These are phyloP conservation scores for Eilema sororculum DNA, from an alignment of 2,888 invertebrate species.

Conservation along the genomic window DNA sequence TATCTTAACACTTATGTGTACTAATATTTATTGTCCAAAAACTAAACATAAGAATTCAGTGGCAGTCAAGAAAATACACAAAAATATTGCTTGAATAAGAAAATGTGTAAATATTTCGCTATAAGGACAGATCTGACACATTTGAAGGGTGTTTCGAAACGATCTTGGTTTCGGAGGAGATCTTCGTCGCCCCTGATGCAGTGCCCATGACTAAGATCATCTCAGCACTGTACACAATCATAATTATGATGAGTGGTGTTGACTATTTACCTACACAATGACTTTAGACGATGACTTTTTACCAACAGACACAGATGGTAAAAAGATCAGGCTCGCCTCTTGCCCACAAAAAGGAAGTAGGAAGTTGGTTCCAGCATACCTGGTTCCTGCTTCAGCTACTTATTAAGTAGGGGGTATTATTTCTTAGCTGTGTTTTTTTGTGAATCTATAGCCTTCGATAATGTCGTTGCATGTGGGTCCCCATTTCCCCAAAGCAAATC, in stretches of 20 bases:
- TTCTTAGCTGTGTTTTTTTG: too few species aligned
- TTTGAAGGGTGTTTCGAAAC: not conserved
- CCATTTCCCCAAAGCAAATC: too few species aligned
- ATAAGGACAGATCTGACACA: too few species aligned
- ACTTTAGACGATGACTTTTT: not conserved
- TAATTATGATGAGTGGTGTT: too few species aligned
- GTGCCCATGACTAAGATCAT: too few species aligned
- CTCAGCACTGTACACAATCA: not conserved
- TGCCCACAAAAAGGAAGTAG: too few species aligned
- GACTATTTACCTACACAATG: too few species aligned
- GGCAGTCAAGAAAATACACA: conserved; percentile 11
- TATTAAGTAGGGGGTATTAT: too few species aligned
- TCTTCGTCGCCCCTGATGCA: not conserved
- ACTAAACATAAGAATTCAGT: conserved; percentile 13
- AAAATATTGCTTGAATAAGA: not conserved
- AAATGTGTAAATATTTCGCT: conserved; percentile 7
- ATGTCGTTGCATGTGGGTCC: too few species aligned
- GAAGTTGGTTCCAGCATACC: too few species aligned
- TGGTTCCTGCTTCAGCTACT: too few species aligned
- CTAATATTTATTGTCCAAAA: conserved; percentile 29
- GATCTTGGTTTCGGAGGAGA: not conserved
- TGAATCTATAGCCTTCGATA: too few species aligned
- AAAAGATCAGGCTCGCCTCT: not conserved
- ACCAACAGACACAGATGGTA: not conserved
- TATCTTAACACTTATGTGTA: not conserved